Conservation (phyloP, 2,888 invertebrate species). For the Maniola hyperantus region DNA sequence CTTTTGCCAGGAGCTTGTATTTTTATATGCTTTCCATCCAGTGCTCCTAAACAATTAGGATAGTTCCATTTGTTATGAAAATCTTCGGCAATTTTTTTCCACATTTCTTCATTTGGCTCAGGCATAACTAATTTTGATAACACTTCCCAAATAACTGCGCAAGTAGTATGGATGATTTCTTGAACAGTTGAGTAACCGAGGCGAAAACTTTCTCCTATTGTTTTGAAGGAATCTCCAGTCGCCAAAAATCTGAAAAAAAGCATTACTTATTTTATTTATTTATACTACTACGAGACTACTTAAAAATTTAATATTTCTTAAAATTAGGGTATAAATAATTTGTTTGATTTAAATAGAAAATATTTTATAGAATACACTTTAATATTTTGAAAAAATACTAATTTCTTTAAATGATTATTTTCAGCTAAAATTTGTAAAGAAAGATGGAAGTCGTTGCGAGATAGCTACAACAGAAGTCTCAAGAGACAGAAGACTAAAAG, state of each 20-base stretch:
- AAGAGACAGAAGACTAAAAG: too few species aligned
- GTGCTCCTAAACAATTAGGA: neutral
- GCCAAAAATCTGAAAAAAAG: slow-evolving; percentile 1
- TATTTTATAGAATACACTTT: too few species aligned
- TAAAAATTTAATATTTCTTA: neutral
- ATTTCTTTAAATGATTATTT: too few species aligned
- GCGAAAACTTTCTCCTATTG: slow-evolving; percentile 1
- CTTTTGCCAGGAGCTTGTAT: neutral
- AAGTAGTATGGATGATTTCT: neutral
- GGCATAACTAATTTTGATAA: slow-evolving; percentile 10
- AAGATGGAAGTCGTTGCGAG: too few species aligned
- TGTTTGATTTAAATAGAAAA: too few species aligned
- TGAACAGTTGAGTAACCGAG: neutral
- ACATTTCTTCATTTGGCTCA: slow-evolving; percentile 10
- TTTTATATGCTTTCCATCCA: neutral
- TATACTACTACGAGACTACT: neutral
- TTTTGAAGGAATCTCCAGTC: neutral
- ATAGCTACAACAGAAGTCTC: too few species aligned
- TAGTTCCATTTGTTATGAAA: slow-evolving; percentile 1
- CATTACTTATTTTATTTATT: neutral
- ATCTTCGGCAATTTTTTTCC: slow-evolving; percentile 6
- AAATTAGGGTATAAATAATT: too few species aligned
- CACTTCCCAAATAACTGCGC: neutral
- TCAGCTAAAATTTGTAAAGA: too few species aligned
- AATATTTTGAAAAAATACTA: neutral